These are phyloP conservation scores for Trididemnum clinides DNA, from an alignment of 23 tunicate species.

Conservation along the genomic window DNA sequence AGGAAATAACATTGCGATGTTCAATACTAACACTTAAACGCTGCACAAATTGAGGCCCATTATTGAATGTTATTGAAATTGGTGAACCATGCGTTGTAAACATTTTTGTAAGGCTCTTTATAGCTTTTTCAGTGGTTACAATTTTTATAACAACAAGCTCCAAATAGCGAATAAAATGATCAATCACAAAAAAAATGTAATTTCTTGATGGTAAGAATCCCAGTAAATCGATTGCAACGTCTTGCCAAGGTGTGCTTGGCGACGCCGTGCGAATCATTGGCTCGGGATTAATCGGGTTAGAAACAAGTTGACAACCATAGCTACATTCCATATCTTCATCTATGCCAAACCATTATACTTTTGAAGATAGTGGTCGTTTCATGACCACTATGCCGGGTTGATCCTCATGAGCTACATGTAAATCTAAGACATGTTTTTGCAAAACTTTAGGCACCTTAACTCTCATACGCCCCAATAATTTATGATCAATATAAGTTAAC, in stretches of 20 bases:
- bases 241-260: constrained; percentile 28
- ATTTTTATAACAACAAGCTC: no score
- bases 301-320: constrained; percentile 23
- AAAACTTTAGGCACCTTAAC: constrained; percentile 3
- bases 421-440: constrained; percentile 10
- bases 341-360: no score
- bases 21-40: no score
- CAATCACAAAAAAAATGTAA: no score
- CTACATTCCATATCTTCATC: constrained; percentile 15
- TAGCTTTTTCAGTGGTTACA: no score
- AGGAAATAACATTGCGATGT: no score
- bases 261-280: constrained; percentile 13
- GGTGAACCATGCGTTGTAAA: no score
- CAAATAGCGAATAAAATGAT: no score
- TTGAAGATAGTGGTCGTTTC: neutral
- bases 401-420: constrained; percentile 27
- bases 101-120: no score
- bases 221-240: neutral
- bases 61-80: no score
- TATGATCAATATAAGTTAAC: neutral
- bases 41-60: no score
- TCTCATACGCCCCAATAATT: constrained; percentile 2
- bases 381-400: constrained; percentile 24
- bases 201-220: no score
- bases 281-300: neutral